phyloP scores from a whole-genome alignment of 2,888 invertebrate species.

The Coleophora flavipennella region DNA sequence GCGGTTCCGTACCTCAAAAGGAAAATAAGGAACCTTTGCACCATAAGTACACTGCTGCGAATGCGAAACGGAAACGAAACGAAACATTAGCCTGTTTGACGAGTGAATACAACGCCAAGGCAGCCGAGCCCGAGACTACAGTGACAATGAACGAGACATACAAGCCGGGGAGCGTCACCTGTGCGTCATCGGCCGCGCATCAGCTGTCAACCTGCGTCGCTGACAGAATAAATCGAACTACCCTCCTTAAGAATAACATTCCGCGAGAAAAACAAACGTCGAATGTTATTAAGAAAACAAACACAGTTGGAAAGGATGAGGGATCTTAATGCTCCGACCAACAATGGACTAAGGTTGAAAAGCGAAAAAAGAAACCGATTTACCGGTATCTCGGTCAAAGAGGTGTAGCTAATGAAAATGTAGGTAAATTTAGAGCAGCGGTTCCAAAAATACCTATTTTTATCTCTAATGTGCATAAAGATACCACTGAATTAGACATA shows the following conservation, averaged over 20 bases:
- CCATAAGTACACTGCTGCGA: too few species aligned
- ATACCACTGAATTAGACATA: constrained; percentile 9
- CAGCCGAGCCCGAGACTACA: not conserved
- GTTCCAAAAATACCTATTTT: constrained; percentile 10
- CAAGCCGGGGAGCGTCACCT: not conserved
- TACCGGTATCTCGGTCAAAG: not conserved
- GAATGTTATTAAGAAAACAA: not conserved
- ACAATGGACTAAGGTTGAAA: not conserved
- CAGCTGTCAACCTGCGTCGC: not conserved
- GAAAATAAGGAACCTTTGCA: too few species aligned
- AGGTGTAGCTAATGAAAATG: not conserved
- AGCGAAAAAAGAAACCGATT: not conserved
- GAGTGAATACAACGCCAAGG: not conserved
- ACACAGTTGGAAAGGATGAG: not conserved
- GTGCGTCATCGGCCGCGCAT: not conserved
- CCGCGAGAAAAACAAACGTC: not conserved
- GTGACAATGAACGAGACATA: not conserved
- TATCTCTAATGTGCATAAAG: constrained; percentile 13
- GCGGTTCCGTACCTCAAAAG: too few species aligned
- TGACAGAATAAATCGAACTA: not conserved
- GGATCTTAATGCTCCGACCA: not conserved
- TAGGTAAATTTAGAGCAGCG: constrained; percentile 10
- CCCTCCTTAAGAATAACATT: not conserved
- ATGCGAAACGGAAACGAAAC: too few species aligned
- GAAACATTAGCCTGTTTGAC: not conserved